phyloP scores from a whole-genome alignment of 2,888 invertebrate species.

The Leptopilina drosophilae region DNA sequence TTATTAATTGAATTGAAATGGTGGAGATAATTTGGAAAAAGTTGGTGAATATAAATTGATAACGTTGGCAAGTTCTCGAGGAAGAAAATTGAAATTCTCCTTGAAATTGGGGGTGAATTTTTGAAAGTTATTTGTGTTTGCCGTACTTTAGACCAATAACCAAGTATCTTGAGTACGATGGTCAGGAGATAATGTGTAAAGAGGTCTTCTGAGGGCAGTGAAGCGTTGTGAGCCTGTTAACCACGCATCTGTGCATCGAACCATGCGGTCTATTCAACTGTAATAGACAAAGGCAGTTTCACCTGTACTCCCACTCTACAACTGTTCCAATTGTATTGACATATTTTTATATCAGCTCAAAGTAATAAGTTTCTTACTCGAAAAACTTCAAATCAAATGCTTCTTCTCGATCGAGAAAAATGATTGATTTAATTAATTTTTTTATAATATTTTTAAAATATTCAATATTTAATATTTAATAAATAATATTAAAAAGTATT shows the following conservation, averaged over 20 bases:
- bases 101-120: background rate
- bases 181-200: slow-evolving; percentile 47
- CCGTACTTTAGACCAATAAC: background rate
- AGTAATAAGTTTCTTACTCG: background rate
- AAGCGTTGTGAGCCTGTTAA: slow-evolving; percentile 58
- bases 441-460: no score
- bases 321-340: background rate
- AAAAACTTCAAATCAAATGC: background rate
- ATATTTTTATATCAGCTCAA: background rate
- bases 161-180: slow-evolving; percentile 2
- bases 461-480: no score
- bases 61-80: no score
- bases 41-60: no score
- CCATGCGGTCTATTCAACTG: slow-evolving; percentile 70
- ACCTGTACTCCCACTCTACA: slow-evolving; percentile 36
- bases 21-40: no score
- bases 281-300: slow-evolving; percentile 52
- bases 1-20: no score
- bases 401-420: no score
- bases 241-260: slow-evolving; percentile 62
- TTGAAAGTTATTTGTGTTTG: background rate
- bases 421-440: no score
- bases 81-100: background rate
- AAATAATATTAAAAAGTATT: no score
- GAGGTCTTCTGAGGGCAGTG: slow-evolving; percentile 57